Evolutionary conservation across 2,113 vertebrate genomes (phyloP), one percentile per base, ranked within the genome.

Genomic region (Corythornis cristatus): DNA sequence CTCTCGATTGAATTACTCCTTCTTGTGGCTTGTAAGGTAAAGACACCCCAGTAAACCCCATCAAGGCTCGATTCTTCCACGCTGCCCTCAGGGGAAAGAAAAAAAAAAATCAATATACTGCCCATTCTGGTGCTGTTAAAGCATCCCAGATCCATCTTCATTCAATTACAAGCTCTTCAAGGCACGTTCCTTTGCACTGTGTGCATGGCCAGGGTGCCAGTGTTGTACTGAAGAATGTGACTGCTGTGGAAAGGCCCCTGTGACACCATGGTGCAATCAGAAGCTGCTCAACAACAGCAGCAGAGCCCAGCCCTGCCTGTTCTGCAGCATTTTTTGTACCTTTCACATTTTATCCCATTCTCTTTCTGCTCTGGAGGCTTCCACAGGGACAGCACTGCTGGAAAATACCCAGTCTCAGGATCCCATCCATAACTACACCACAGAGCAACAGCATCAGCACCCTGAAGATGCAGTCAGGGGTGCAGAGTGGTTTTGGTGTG

Each of bases 11-110:
- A 92, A 87, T 96, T 82, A 93, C 71, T 92, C 83, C 45, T 81
- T 86, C 74, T 66, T 93, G 86, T 89, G 92, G 92, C 37, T 93
- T 87, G 51, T 31, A 58, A 80, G 58, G 46, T 77, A 90, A 85
- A 90, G 77, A 42, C 33, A 70, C 17, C 33, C 33, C 70, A 3
- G 58, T 19, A 35, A 89, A 83, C 48, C 51, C 62, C 71, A 80
- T 42, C 51, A 73, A 87, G 64, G n/a, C 75, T 89, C 60, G 9
- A 54, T 58, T 61, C 73, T 89, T 53, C 54, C 23, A 15, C 15
- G 50, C n/a, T 85, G 62, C 66, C 62, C 80, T 61, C 66, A 61
- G 51, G 61, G n/a, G n/a, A 57, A 57, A n/a, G 21, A 8, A 58
- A 33, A 56, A 57, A 57, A 89, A 50, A 57, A 33, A 82, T 72